Evolutionary conservation across 2,113 vertebrate genomes (phyloP).

Genomic region (Sceloporus tristichus): DNA sequence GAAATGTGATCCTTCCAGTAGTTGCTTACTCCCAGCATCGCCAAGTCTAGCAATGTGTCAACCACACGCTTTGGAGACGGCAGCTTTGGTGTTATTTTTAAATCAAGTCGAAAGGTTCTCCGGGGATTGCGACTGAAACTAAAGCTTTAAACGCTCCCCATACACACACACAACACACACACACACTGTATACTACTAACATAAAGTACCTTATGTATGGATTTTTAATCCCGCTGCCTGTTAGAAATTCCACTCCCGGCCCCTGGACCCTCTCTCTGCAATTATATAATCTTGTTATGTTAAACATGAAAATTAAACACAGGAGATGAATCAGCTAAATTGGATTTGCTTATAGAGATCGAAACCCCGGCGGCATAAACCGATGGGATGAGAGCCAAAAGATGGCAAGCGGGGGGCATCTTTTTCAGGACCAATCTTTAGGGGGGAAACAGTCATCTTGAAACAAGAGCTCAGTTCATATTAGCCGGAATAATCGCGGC

Average conservation of each 20-base stretch:
- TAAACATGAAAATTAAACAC: slow-evolving; percentile 57
- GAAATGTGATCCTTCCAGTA: too few relatives aligned
- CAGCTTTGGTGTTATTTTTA: slow-evolving; percentile 23
- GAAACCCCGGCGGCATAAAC: background rate
- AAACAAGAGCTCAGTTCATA: fast-evolving
- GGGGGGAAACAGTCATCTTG: fast-evolving
- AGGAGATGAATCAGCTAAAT: slow-evolving; percentile 41
- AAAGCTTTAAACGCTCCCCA: fast-evolving
- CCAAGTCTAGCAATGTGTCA: fast-evolving
- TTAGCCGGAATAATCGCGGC: background rate
- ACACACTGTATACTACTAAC: background rate
- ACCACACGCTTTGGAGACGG: background rate
- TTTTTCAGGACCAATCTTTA: fast-evolving
- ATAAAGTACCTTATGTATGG: background rate
- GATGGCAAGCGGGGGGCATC: fast-evolving
- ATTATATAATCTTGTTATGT: slow-evolving; percentile 48
- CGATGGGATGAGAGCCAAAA: fast-evolving
- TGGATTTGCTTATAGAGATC: slow-evolving; percentile 14
- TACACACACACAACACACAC: too few relatives aligned
- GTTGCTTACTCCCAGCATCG: fast-evolving
- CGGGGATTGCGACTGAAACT: slow-evolving; percentile 3
- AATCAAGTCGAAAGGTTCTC: slow-evolving; percentile 21
- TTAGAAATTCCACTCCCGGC: slow-evolving; percentile 15
- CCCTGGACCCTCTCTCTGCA: slow-evolving; percentile 28
- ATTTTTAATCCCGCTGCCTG: background rate